Percentiles rank a stretch among this genome's conserved stretches.
phyloP scores from a whole-genome alignment of 2,113 vertebrate species.

The Osmerus eperlanus region DNA sequence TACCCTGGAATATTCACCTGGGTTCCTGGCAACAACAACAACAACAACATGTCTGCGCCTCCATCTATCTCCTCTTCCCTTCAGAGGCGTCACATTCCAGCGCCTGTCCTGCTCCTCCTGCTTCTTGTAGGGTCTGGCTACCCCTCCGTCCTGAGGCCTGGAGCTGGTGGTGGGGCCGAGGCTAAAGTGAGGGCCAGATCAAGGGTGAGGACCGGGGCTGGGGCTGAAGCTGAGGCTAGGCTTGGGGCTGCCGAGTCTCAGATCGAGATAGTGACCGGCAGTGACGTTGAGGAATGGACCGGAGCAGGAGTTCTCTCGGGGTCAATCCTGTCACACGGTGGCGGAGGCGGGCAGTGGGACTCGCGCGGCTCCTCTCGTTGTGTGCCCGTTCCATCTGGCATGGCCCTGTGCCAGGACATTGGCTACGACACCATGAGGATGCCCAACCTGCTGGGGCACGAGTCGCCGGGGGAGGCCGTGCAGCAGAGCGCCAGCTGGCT shows the following conservation, averaged over 20 bases:
- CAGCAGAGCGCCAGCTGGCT: conserved; percentile 83
- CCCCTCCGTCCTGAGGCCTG: neutral
- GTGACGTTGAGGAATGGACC: conserved; percentile 27
- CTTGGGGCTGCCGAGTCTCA: neutral
- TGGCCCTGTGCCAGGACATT: conserved; percentile 80
- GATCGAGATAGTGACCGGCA: conserved; percentile 25
- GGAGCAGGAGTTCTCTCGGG: conserved; percentile 21
- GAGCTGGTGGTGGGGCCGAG: conserved; percentile 9
- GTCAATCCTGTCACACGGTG: conserved; percentile 34
- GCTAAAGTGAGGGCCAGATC: neutral
- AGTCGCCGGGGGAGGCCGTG: conserved; percentile 76
- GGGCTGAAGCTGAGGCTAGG: conserved; percentile 19
- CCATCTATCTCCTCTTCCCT: conserved; percentile 20
- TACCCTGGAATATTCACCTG: neutral
- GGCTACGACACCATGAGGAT: conserved; percentile 80
- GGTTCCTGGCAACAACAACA: conserved; percentile 21
- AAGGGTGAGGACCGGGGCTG: conserved; percentile 17
- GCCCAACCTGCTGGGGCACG: conserved; percentile 81
- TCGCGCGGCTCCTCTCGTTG: conserved; percentile 71
- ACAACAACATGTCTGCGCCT: neutral
- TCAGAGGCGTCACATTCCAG: neutral
- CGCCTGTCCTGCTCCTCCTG: conserved; percentile 46
- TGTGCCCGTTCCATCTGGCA: conserved; percentile 67
- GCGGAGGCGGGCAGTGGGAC: conserved; percentile 62
- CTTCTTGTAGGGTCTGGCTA: conserved; percentile 35